Base-by-base conservation (phyloP, 2,113 vertebrate genomes). In the Riparia riparia region DNA sequence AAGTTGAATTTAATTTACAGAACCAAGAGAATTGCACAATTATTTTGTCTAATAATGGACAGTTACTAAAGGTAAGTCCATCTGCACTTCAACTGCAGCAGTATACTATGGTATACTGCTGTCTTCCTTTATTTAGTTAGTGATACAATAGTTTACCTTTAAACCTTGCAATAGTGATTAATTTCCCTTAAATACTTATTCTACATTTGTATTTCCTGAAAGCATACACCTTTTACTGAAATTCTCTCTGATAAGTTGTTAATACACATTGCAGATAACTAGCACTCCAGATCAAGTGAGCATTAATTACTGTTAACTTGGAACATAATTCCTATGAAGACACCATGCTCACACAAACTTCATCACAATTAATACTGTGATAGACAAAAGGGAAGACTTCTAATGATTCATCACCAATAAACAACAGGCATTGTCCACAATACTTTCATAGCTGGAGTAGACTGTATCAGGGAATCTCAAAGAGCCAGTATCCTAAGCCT, bases 231-330 rank as follows among this genome's bases (percentile, higher is more conserved):
- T 96, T 94, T 77, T 84, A 94, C 51, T 63, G 84, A 86, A 96
- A 96, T 26, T 53, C 60, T 76, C 61, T 90, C 93, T 86, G 29
- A 61, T 93, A 93, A 96, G 86, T 87, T 85, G 83, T 85, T 96
- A 93, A 84, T 90, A 53, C 85, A 86, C 69, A 94, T 89, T 73
- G 78, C 66, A 93, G 60, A 96, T 93, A 87, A 95, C 82, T 82
- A 97, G 82, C 76, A 91, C 50, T 85, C 81, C 50, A 37, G 71
- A 94, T 92, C 97, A 97, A 96, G 68, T 32, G 3, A 84, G 94
- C 88, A 91, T 97, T 98, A 97, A 98, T 97, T 96, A 97, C 90
- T 80, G 91, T 89, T 97, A 96, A 96, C 97, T 97, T 95, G 95
- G 78, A 97, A 96, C 83, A 63, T 89, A 95, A 96, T 93, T 97